A percentile compares a stretch with the other conserved stretches of the same genome.
phyloP scores from a whole-genome alignment of 2,888 invertebrate genomes.

The Yponomeuta sedellus region DNA sequence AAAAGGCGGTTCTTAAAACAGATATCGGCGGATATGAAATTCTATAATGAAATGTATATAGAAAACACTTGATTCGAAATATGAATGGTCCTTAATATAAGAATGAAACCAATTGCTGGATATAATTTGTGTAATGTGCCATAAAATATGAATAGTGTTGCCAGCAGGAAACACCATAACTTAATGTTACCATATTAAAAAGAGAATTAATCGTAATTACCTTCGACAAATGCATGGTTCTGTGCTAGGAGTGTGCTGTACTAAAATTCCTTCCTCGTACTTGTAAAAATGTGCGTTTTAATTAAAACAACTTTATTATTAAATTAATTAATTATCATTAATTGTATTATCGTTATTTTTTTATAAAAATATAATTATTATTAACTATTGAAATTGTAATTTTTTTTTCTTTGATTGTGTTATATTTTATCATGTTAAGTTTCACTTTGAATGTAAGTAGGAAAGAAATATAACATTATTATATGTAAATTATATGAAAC shows the following conservation, averaged over 20 bases:
- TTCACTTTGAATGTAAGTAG: slow-evolving; percentile 66
- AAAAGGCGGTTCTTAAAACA: not conserved
- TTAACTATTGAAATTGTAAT: slow-evolving; percentile 40
- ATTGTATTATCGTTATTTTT: slow-evolving; percentile 43
- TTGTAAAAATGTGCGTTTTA: slow-evolving; percentile 61
- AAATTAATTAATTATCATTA: slow-evolving; percentile 4
- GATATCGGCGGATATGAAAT: not conserved
- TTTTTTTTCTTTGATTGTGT: slow-evolving; percentile 38
- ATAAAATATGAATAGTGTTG: slow-evolving; percentile 56
- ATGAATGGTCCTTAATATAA: slow-evolving; percentile 68
- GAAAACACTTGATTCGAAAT: slow-evolving; percentile 33
- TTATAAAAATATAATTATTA: slow-evolving; percentile 49
- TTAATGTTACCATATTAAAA: slow-evolving; percentile 65
- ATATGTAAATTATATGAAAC: slow-evolving; percentile 26
- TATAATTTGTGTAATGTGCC: slow-evolving; percentile 61
- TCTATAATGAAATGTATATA: not conserved
- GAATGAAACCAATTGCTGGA: slow-evolving; percentile 45
- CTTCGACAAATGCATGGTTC: slow-evolving; percentile 29
- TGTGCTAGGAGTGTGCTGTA: slow-evolving; percentile 35
- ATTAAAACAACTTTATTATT: slow-evolving; percentile 33
- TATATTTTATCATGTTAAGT: slow-evolving; percentile 37
- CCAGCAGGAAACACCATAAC: slow-evolving; percentile 66
- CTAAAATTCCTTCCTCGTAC: slow-evolving; percentile 51
- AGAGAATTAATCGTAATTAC: slow-evolving; percentile 20
- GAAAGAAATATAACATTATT: slow-evolving; percentile 45